These are phyloP conservation scores for Macroglossus sobrinus DNA, from an alignment of 2,113 vertebrate genomes.

Conservation along the genomic window DNA sequence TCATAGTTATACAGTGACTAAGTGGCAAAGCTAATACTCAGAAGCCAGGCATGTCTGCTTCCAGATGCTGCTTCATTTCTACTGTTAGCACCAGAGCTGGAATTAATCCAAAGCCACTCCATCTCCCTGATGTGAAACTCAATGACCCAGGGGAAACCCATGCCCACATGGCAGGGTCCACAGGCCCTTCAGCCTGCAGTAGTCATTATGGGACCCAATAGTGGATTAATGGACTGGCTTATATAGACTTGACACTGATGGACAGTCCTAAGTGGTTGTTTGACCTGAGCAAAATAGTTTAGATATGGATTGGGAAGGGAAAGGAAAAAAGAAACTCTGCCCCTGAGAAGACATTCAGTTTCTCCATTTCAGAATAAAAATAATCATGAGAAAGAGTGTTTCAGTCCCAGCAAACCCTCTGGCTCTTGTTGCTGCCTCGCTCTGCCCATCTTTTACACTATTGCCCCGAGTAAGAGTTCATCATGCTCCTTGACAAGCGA, in stretches of 20 bases:
- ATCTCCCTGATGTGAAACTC: background rate
- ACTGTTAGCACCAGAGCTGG: background rate
- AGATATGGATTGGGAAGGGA: background rate
- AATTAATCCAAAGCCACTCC: background rate
- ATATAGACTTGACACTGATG: background rate
- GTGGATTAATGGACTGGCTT: background rate
- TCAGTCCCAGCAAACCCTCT: background rate
- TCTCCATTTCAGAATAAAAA: slow-evolving; percentile 35
- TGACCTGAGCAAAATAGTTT: background rate
- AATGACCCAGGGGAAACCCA: background rate
- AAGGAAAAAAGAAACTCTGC: background rate
- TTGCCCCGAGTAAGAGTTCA: background rate
- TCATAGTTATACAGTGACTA: background rate
- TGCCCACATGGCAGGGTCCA: background rate
- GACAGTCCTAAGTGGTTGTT: background rate
- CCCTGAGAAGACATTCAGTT: background rate
- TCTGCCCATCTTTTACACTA: background rate
- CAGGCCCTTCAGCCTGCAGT: background rate
- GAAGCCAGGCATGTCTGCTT: background rate
- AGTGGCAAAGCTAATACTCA: background rate
- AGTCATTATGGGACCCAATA: background rate
- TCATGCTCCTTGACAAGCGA: background rate
- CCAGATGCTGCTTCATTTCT: background rate
- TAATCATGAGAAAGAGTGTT: background rate
- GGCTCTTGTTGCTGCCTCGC: background rate